These are phyloP conservation scores for Nomada lathburiana DNA, from an alignment of 2,888 invertebrate species.

Conservation along the genomic window DNA sequence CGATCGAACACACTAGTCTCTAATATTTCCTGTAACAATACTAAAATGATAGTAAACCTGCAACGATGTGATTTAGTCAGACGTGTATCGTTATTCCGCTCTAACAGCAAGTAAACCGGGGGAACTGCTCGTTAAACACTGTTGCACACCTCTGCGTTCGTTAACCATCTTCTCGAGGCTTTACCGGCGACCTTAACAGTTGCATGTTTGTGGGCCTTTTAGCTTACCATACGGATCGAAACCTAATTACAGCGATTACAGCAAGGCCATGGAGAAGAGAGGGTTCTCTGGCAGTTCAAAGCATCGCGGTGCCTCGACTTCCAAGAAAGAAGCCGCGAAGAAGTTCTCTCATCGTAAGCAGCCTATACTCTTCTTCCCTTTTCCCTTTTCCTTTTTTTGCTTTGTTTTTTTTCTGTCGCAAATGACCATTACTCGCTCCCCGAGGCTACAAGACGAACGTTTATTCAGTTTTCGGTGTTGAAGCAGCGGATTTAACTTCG, in stretches of 20 bases:
- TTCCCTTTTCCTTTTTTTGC: not conserved
- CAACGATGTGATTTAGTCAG: not conserved
- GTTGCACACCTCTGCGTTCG: not conserved
- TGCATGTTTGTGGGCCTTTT: conserved; percentile 53
- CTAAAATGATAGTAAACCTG: no score
- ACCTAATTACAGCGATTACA: conserved; percentile 86
- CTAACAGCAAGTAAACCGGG: no score
- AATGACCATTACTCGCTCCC: not conserved
- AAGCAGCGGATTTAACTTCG: conserved; percentile 91
- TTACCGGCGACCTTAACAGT: conserved; percentile 32
- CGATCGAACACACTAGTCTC: no score
- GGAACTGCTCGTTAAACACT: conserved; percentile 1
- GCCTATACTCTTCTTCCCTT: no score
- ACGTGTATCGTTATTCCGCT: not conserved
- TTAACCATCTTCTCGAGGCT: conserved; percentile 19
- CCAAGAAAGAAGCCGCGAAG: conserved; percentile 81
- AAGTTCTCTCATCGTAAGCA: conserved; percentile 82
- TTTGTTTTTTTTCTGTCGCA: no score
- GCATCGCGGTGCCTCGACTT: conserved; percentile 79
- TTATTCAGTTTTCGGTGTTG: conserved; percentile 88
- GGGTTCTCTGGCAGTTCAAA: conserved; percentile 77
- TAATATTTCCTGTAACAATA: no score
- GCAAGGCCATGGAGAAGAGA: conserved; percentile 84
- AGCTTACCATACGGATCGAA: conserved; percentile 89
- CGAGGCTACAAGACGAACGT: not conserved